Base-by-base conservation (phyloP, 2,797 vertebrate genomes). In the Babyrousa celebensis region DNA sequence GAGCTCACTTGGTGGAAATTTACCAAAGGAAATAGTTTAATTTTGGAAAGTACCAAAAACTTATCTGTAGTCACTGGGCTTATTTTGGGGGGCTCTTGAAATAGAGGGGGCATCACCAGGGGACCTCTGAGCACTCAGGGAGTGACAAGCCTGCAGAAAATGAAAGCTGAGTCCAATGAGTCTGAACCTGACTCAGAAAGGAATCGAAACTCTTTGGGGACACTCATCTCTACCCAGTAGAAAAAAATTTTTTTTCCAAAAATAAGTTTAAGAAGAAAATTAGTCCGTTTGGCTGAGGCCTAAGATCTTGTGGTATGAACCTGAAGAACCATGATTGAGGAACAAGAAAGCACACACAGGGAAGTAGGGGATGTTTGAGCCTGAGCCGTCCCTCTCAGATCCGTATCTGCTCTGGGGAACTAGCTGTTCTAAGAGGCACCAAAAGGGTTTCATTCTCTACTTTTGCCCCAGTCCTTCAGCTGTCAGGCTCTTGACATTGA, bases 31-130 rank as follows among this genome's bases (percentile, higher is more conserved):
- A 98, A 98, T 97, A 98, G 97, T 97, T 98, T 96, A 97, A 97
- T 97, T 98, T 97, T 97, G 98, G 98, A 99, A 99, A 99, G 98
- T 99, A 98, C 98, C 98, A 98, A 99, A 98, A 98, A 98, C 96
- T 98, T 98, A 98, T 98, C 96, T 98, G 96, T 74, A 89, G 95
- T 97, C 98, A 98, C 96, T 98, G 62, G 32, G 84, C 97, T 96
- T 98, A 93, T 97, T 98, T 97, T 94, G 0, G 79, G 98, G 96
- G 97, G 86, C 87, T 89, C 94, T 97, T 92, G 82, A 97, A 96
- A 96, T 70, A 84, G 72, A 97, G 97, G 94, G 23, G 85, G 89
- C 93, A 78, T 80, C 97, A 96, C 67, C 29, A 27, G 86, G 71
- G 84, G 40, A 91, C 17, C 80, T 89, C 85, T 70, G 18, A 91